Conservation (phyloP, 1,140 invertebrate genomes). For the Dufourea novaeangliae region DNA sequence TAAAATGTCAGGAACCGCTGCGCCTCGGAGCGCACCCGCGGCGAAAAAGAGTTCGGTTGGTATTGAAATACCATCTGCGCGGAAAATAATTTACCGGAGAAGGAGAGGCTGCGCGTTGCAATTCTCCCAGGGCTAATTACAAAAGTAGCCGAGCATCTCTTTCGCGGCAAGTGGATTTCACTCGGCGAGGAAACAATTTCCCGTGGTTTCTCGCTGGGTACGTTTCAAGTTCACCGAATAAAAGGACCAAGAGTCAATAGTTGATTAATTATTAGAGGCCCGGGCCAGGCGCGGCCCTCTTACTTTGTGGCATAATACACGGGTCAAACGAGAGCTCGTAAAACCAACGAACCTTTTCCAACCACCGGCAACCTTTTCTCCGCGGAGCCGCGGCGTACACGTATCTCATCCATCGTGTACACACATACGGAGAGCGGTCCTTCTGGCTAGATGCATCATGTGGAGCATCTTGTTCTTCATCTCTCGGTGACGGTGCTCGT, state of each 20-base stretch:
- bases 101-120: no score
- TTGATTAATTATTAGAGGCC: slow-evolving; percentile 29
- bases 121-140: no score
- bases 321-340: slow-evolving; percentile 43
- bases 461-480: slow-evolving; percentile 56
- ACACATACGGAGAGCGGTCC: slow-evolving; percentile 19
- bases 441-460: slow-evolving; percentile 50
- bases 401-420: not conserved
- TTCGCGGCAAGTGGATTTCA: not conserved
- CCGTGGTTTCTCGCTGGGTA: not conserved
- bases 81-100: no score
- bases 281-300: slow-evolving; percentile 22
- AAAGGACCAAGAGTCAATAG: not conserved
- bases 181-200: not conserved
- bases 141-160: not conserved
- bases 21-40: no score
- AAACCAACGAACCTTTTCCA: slow-evolving; percentile 38
- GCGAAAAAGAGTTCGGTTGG: no score
- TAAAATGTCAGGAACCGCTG: not conserved
- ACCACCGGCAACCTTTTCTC: slow-evolving; percentile 8
- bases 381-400: slow-evolving; percentile 19
- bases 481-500: slow-evolving; percentile 47
- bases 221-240: not conserved
- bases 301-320: slow-evolving; percentile 24
- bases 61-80: no score